Evolutionary conservation across 2,113 vertebrate species (phyloP).

Genomic region (Labeo catla): DNA sequence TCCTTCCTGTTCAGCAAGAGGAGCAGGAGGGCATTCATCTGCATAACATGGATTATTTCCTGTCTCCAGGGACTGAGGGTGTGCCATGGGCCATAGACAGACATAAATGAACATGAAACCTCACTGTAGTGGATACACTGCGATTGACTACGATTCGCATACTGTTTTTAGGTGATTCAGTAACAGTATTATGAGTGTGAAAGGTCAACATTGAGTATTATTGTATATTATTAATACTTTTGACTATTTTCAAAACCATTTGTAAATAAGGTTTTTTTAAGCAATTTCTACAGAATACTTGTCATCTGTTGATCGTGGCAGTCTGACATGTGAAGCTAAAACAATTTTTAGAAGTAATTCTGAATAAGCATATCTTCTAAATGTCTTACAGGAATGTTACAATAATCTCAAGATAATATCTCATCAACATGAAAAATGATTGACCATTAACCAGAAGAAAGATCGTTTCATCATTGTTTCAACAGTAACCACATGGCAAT

Average conservation of each 20-base stretch:
- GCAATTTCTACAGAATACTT: neutral
- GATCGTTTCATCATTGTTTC: neutral
- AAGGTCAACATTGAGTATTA: neutral
- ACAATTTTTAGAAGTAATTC: neutral
- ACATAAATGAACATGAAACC: neutral
- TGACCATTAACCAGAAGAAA: neutral
- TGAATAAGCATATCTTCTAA: neutral
- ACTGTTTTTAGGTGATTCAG: neutral
- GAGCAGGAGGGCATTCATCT: slow-evolving; percentile 64
- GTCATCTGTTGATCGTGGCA: neutral
- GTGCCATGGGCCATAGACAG: neutral
- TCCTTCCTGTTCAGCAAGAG: slow-evolving; percentile 41
- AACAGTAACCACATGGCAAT: neutral
- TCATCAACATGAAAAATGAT: too few relatives aligned
- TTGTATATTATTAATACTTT: neutral
- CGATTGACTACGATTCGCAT: neutral
- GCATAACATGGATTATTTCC: slow-evolving; percentile 75
- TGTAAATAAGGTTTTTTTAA: neutral
- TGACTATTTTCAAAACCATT: neutral
- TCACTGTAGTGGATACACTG: neutral
- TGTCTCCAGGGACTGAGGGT: slow-evolving; percentile 45
- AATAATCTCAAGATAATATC: neutral
- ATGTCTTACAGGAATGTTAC: neutral
- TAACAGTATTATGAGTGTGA: too few relatives aligned
- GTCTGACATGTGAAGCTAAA: neutral